Conservation (phyloP, 2,113 vertebrate genomes). For the Podocnemis expansa region DNA sequence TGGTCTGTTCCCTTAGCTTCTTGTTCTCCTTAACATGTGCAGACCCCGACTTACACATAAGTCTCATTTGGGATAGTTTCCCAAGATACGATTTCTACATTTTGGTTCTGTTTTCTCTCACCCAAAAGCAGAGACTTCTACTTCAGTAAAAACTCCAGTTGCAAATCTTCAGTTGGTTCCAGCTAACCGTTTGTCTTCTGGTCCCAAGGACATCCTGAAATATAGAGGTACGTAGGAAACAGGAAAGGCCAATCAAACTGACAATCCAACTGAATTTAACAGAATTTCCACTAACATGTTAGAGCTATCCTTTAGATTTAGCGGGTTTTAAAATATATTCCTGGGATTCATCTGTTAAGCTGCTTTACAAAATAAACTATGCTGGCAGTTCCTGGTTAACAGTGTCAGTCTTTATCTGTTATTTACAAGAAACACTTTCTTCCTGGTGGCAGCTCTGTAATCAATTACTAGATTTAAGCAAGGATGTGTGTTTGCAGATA, state of each 20-base stretch:
- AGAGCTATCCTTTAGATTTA: not conserved
- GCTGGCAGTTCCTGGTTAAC: not conserved
- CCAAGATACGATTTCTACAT: rapidly evolving
- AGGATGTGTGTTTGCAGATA: not conserved
- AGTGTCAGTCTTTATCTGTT: not conserved
- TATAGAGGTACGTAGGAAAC: not conserved
- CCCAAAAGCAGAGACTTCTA: not conserved
- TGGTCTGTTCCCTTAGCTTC: not conserved
- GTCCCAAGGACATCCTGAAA: not conserved
- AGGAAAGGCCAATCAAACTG: not conserved
- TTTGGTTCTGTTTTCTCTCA: not conserved
- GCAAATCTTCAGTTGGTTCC: not conserved
- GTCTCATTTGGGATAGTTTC: not conserved
- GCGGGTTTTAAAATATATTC: not conserved
- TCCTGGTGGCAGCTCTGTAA: not conserved
- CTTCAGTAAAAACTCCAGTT: not conserved
- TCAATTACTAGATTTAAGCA: not conserved
- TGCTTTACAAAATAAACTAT: not conserved
- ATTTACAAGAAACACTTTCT: not conserved
- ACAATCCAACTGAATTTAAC: not conserved
- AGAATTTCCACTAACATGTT: not conserved
- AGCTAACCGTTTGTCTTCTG: not conserved
- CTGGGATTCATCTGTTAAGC: not conserved
- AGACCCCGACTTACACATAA: not conserved
- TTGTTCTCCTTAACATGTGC: not conserved